Percentiles rank a stretch among this genome's conserved stretches.
These are phyloP conservation scores for Timema podura DNA, from an alignment of 2,888 invertebrate genomes.

Conservation along the genomic window DNA sequence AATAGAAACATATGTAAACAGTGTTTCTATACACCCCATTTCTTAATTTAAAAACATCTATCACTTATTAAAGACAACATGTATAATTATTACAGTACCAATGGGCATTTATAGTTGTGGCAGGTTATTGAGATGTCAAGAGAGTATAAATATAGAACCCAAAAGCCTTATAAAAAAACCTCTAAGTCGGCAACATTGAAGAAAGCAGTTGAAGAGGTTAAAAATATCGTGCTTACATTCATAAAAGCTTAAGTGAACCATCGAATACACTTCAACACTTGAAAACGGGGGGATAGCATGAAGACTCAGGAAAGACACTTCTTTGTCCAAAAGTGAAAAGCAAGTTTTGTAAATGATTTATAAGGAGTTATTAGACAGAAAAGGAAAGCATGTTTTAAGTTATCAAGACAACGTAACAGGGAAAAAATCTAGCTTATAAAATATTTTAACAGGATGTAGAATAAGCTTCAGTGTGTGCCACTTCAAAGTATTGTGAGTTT, in stretches of 20 bases:
- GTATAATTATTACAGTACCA: too few relatives aligned
- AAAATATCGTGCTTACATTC: not conserved
- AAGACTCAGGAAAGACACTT: constrained; percentile 9
- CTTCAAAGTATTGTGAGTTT: constrained; percentile 13
- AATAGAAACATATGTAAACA: constrained; percentile 1
- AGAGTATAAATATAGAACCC: not conserved
- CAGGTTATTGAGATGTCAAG: not conserved
- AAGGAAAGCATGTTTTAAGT: not conserved
- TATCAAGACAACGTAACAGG: constrained; percentile 7
- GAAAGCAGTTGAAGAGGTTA: constrained; percentile 4
- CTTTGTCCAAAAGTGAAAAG: not conserved
- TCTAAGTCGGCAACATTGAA: not conserved
- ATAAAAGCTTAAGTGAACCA: not conserved
- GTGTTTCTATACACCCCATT: not conserved
- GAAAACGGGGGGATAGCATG: not conserved
- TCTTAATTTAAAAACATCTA: not conserved
- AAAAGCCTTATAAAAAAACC: not conserved
- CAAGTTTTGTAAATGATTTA: not conserved
- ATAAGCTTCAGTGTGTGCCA: not conserved
- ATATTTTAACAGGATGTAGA: constrained; percentile 13
- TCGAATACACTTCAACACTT: not conserved
- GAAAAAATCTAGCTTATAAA: not conserved
- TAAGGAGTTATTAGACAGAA: not conserved
- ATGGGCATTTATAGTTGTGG: too few relatives aligned
- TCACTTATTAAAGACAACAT: not conserved